These are phyloP conservation scores for Lethocerus indicus DNA, from an alignment of 1,140 invertebrate genomes.

Conservation along the genomic window DNA sequence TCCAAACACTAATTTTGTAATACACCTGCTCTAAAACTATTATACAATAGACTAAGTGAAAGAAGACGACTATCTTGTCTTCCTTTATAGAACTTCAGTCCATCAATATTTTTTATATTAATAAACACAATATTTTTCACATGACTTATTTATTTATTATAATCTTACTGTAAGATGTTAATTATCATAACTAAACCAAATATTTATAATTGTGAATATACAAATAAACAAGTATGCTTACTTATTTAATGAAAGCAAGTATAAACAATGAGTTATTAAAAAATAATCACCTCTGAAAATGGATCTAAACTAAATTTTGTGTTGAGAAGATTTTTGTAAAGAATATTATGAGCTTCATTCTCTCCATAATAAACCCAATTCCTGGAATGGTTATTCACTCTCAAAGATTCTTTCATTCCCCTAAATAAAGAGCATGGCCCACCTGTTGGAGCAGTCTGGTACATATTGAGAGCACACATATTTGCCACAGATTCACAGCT, in stretches of 20 bases:
- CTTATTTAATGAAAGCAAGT: not conserved
- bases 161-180: not conserved
- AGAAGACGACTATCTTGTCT: no score
- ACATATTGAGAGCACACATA: constrained; percentile 44
- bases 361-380: constrained; percentile 38
- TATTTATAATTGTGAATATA: not conserved
- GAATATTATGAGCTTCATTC: constrained; percentile 27
- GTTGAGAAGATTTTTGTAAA: constrained; percentile 30
- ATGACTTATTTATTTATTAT: not conserved
- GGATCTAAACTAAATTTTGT: constrained; percentile 31
- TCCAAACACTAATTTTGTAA: no score
- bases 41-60: no score
- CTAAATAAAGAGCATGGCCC: constrained; percentile 30
- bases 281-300: constrained; percentile 22
- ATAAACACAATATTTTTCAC: no score
- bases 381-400: constrained; percentile 22
- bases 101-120: no score
- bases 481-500: constrained; percentile 53
- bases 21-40: no score
- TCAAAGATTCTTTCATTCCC: constrained; percentile 28
- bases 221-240: not conserved
- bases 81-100: no score
- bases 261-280: not conserved
- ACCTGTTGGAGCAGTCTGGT: constrained; percentile 25
- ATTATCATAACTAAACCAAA: not conserved